Evolutionary conservation across 2,113 vertebrate genomes (phyloP), one percentile per base, ranked within the genome.

Genomic region (Heptranchias perlo): DNA sequence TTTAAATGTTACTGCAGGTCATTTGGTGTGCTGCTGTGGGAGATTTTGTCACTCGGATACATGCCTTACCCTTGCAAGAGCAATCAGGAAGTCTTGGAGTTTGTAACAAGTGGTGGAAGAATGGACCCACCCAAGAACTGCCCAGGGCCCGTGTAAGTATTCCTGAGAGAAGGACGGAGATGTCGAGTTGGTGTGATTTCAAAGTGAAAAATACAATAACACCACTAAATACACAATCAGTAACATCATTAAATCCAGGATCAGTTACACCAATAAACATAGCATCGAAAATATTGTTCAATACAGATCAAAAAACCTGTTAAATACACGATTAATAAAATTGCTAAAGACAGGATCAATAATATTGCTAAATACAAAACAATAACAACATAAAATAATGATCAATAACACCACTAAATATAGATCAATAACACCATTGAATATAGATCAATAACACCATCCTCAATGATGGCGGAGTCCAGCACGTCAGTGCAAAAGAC

Each of bases 1-100:
- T 39, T 18, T 61, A n/a, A 91, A 91, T 58, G 28, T 69, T 54
- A 4, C 97, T 97, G 96, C 97, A 99, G 99, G 99, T 99, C 99
- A 35, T 99, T 99, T 96, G 99, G 99, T 58, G 98, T 99, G 73
- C 97, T 99, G 92, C 98, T 99, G 31, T 99, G 99, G 98, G 98
- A 99, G 97, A 98, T 99, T 96, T 98, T 99, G 96, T 99, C 98
- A 54, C 97, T 99, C 96, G 99, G 99, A 44, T 99, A 98, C 96
- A 98, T 99, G 98, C 99, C 98, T 0, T 99, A 99, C 96, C 98
- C 99, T 39, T 98, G 98, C 96, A 98, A 98, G 97, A 98, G 98
- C 97, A 99, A 99, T 96, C 98, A 99, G 96, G 99, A 99, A 97
- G 98, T 99, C 87, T 97, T 98, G 97, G 98, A 99, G 97, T 99